Percentiles rank a stretch among this genome's conserved stretches.
Conservation (phyloP, 1,140 invertebrate species). For the Ctenoplectra terminalis region DNA sequence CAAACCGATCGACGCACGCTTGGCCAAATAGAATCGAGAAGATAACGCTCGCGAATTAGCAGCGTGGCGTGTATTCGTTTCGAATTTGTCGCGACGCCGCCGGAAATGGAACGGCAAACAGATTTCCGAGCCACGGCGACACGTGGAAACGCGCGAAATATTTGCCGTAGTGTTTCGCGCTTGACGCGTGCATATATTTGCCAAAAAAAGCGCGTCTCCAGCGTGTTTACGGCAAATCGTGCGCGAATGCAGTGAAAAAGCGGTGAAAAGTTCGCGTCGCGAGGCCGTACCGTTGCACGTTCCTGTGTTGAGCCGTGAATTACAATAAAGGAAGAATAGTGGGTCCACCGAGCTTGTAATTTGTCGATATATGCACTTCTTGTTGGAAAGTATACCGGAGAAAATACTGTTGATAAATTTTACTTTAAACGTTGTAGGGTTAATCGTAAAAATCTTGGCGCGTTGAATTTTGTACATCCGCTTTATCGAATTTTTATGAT, state of each 20-base stretch:
- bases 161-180: constrained; percentile 18
- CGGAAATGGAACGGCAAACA: constrained; percentile 23
- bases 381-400: background rate
- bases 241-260: background rate
- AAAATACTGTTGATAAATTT: background rate
- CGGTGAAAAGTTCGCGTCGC: background rate
- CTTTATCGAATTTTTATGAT: background rate
- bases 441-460: no score
- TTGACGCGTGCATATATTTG: constrained; percentile 4
- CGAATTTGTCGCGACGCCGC: constrained; percentile 19
- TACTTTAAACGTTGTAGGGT: background rate
- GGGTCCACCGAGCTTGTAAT: background rate
- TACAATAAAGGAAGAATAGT: background rate
- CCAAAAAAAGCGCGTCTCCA: constrained; percentile 5
- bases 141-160: constrained; percentile 7
- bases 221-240: background rate
- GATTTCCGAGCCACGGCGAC: constrained; percentile 15
- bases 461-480: no score
- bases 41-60: background rate
- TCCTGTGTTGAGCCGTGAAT: background rate
- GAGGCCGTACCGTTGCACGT: background rate
- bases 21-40: background rate
- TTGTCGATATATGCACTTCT: background rate
- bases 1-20: background rate
- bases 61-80: constrained; percentile 13